Evolutionary conservation across 2,113 vertebrate genomes (phyloP).

Genomic region (Campylorhamphus procurvoides): DNA sequence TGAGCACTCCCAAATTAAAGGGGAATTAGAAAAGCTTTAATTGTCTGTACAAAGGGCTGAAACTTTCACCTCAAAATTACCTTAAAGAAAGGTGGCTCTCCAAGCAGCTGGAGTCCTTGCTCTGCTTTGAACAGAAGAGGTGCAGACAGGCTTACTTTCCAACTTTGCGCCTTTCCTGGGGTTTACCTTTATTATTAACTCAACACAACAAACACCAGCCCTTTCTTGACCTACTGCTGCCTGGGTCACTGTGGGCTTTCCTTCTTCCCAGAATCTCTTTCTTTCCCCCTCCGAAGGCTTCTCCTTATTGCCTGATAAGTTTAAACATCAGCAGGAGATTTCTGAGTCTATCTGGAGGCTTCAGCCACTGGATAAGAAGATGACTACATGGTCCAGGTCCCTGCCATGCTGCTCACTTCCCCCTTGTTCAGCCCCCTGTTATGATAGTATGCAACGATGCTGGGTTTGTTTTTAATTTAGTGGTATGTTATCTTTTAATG

Average conservation of each 20-base stretch:
- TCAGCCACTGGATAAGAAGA: background rate
- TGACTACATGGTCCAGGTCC: background rate
- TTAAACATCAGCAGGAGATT: background rate
- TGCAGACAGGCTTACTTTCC: background rate
- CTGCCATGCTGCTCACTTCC: background rate
- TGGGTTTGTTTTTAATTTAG: background rate
- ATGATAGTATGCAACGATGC: rapidly evolving
- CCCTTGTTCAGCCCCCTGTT: background rate
- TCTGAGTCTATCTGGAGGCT: background rate
- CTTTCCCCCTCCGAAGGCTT: background rate
- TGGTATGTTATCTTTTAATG: background rate
- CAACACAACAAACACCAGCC: background rate
- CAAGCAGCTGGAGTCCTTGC: background rate
- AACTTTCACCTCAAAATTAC: constrained; percentile 29
- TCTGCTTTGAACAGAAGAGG: background rate
- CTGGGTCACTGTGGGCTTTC: rapidly evolving
- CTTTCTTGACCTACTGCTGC: background rate
- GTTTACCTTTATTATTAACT: background rate
- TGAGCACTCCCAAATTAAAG: constrained; percentile 12
- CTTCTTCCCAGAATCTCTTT: background rate
- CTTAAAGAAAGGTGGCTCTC: constrained; percentile 24
- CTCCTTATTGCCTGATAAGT: background rate
- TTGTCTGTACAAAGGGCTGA: background rate
- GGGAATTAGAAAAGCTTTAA: constrained; percentile 34
- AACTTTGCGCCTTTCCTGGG: background rate